Percentiles rank a stretch among this genome's conserved stretches.
These are phyloP conservation scores for Adelosebastes latens DNA, from an alignment of 2,797 vertebrate genomes.

Conservation along the genomic window DNA sequence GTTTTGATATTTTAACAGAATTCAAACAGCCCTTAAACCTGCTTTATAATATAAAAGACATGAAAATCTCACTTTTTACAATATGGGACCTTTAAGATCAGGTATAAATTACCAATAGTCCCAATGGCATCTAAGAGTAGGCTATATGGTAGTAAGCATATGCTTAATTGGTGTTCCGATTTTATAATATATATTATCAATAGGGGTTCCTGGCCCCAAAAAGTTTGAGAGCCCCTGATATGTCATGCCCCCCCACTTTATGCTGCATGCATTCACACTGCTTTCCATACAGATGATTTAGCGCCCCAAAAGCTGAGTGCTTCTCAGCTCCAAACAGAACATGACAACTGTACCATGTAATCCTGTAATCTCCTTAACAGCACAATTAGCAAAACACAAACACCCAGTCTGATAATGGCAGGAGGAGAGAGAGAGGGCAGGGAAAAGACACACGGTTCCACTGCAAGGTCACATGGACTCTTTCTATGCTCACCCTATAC, in stretches of 20 bases:
- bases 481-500: background rate
- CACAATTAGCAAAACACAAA: constrained; percentile 41
- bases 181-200: too few relatives aligned
- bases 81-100: too few relatives aligned
- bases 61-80: too few relatives aligned
- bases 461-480: constrained; percentile 12
- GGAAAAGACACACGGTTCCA: constrained; percentile 3
- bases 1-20: too few relatives aligned
- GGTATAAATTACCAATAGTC: too few relatives aligned
- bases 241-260: background rate
- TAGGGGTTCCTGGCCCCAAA: too few relatives aligned
- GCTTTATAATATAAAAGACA: too few relatives aligned
- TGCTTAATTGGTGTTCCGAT: too few relatives aligned
- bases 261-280: background rate
- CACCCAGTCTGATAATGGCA: background rate
- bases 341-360: constrained; percentile 11
- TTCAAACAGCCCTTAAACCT: too few relatives aligned
- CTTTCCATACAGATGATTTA: constrained; percentile 1
- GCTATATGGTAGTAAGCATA: too few relatives aligned
- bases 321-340: constrained; percentile 12
- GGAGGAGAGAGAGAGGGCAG: background rate
- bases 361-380: constrained; percentile 45
- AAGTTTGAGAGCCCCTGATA: too few relatives aligned
- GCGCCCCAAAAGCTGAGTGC: background rate
- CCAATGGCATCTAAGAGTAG: too few relatives aligned